Evolutionary conservation across 2,888 invertebrate species (phyloP).

Genomic region (Erpobdella octoculata): DNA sequence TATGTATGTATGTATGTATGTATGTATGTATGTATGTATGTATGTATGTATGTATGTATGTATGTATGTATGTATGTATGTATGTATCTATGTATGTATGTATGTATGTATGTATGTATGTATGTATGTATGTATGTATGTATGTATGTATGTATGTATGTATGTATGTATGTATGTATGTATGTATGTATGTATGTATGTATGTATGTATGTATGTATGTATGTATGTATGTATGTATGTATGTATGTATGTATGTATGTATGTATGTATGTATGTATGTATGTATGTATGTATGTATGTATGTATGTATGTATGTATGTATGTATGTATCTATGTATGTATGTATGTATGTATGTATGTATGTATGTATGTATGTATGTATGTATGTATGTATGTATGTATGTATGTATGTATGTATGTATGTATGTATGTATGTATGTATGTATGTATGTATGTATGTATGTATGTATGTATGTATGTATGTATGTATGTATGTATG

Average conservation of each 20-base stretch:
- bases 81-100: too few relatives aligned
- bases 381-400: too few relatives aligned
- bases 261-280: constrained; percentile 6
- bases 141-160: not conserved
- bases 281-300: not conserved
- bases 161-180: not conserved
- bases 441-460: not conserved
- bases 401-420: too few relatives aligned
- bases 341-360: too few relatives aligned
- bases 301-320: not conserved
- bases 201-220: not conserved
- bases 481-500: not conserved
- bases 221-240: constrained; percentile 5
- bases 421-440: too few relatives aligned
- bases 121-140: not conserved
- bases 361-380: too few relatives aligned
- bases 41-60: too few relatives aligned
- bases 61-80: too few relatives aligned
- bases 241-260: constrained; percentile 22
- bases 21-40: too few relatives aligned
- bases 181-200: not conserved
- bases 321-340: too few relatives aligned
- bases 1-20: too few relatives aligned
- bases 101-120: too few relatives aligned
- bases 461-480: not conserved